Percentiles rank a stretch among this genome's conserved stretches.
Conservation (phyloP, 2,888 invertebrate genomes). For the Heliconius cydno region DNA sequence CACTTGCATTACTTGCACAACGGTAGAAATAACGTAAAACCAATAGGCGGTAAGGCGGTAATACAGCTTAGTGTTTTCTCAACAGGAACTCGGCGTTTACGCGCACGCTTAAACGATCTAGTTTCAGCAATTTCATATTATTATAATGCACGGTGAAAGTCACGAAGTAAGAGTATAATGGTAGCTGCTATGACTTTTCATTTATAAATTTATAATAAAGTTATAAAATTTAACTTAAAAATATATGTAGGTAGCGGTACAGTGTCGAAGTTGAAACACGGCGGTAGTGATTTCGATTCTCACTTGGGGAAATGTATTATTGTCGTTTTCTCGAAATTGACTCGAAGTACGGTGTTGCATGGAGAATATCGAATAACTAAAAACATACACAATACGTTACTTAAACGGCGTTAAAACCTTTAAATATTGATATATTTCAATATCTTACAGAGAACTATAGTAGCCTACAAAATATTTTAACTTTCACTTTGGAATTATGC, state of each 20-base stretch:
- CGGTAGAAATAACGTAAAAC: neutral
- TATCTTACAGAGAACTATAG: neutral
- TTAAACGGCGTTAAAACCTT: too few relatives aligned
- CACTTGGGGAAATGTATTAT: too few relatives aligned
- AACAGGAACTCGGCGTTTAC: constrained; percentile 20
- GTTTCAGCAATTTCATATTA: constrained; percentile 31
- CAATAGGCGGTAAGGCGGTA: neutral
- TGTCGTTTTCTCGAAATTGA: too few relatives aligned
- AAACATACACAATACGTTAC: too few relatives aligned
- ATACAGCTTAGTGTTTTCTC: constrained; percentile 17
- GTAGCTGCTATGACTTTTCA: neutral
- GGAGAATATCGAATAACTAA: too few relatives aligned
- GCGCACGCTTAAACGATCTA: constrained; percentile 24
- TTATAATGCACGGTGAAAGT: constrained; percentile 34
- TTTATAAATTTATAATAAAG: neutral
- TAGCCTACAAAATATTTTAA: neutral
- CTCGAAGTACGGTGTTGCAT: too few relatives aligned
- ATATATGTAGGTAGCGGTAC: too few relatives aligned
- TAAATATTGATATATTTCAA: too few relatives aligned
- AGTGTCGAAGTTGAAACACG: too few relatives aligned
- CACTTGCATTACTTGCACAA: neutral
- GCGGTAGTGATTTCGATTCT: neutral
- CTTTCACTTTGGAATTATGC: neutral
- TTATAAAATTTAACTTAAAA: neutral
- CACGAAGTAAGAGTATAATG: constrained; percentile 19